A percentile compares a stretch with the other conserved stretches of the same genome.
Evolutionary conservation across 2,888 invertebrate species (phyloP).

Genomic region (Ctena decussata): DNA sequence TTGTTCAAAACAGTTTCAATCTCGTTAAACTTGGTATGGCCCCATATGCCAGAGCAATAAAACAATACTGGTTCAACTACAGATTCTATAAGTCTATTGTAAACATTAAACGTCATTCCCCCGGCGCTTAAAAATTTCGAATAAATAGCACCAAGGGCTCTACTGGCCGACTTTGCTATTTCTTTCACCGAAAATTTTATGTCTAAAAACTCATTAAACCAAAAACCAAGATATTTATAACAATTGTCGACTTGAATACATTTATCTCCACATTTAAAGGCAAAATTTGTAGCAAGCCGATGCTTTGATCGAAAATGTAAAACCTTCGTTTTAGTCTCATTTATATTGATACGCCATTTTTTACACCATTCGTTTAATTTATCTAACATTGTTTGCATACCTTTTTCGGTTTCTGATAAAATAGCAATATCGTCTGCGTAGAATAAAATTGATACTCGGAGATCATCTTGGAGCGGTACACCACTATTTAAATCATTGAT

Average conservation of each 20-base stretch:
- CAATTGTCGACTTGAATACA: neutral
- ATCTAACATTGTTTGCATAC: constrained; percentile 30
- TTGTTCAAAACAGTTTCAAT: neutral
- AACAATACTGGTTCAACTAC: constrained; percentile 13
- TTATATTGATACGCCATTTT: constrained; percentile 28
- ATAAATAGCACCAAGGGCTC: constrained; percentile 18
- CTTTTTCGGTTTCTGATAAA: constrained; percentile 9
- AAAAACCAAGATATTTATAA: constrained; percentile 26
- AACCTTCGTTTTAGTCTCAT: constrained; percentile 30
- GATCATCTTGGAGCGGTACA: constrained; percentile 8
- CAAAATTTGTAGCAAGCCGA: neutral
- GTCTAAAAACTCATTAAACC: constrained; percentile 13
- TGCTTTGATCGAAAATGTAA: constrained; percentile 28
- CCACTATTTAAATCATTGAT: constrained; percentile 18
- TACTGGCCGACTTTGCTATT: constrained; percentile 29
- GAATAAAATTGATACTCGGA: neutral
- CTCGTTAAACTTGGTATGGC: neutral
- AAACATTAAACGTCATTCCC: neutral
- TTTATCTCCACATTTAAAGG: constrained; percentile 26
- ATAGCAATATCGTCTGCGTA: constrained; percentile 53
- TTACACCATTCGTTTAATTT: constrained; percentile 26
- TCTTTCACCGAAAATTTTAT: constrained; percentile 14
- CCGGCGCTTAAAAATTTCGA: constrained; percentile 10
- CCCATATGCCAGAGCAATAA: constrained; percentile 19
- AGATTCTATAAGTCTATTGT: constrained; percentile 8